These are phyloP conservation scores for Myripristis murdjan DNA, from an alignment of 2,797 vertebrate species.

Conservation along the genomic window DNA sequence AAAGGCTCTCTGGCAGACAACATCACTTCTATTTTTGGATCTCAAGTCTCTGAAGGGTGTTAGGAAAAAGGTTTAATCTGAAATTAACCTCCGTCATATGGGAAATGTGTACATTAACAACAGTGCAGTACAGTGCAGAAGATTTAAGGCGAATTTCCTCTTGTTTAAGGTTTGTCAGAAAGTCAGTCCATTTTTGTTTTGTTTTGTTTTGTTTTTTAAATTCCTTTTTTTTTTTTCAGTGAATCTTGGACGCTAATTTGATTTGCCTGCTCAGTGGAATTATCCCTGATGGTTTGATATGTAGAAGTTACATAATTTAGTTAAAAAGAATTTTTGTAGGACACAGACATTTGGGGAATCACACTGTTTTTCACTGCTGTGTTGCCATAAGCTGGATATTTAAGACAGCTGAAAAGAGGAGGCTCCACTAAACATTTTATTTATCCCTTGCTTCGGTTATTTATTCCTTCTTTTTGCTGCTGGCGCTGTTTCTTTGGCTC, in stretches of 20 bases:
- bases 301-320: constrained; percentile 6
- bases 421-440: constrained; percentile 17
- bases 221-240: background rate
- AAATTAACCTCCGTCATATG: constrained; percentile 52
- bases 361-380: background rate
- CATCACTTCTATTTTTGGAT: constrained; percentile 68
- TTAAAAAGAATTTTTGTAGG: background rate
- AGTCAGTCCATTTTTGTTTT: no score
- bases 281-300: background rate
- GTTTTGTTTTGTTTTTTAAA: no score
- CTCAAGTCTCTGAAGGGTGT: constrained; percentile 60
- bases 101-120: constrained; percentile 25
- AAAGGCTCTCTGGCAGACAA: constrained; percentile 72
- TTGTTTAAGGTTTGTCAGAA: background rate
- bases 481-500: constrained; percentile 14
- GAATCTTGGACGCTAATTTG: background rate
- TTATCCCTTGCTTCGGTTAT: constrained; percentile 34
- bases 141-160: background rate
- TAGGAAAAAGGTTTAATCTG: constrained; percentile 52
- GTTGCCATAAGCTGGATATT: background rate
- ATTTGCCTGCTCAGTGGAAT: background rate
- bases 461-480: constrained; percentile 53
- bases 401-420: constrained; percentile 6
- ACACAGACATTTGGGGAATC: background rate
- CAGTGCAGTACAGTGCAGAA: background rate